Conservation (phyloP, 1,140 invertebrate genomes). For the Scylla paramamosain region DNA sequence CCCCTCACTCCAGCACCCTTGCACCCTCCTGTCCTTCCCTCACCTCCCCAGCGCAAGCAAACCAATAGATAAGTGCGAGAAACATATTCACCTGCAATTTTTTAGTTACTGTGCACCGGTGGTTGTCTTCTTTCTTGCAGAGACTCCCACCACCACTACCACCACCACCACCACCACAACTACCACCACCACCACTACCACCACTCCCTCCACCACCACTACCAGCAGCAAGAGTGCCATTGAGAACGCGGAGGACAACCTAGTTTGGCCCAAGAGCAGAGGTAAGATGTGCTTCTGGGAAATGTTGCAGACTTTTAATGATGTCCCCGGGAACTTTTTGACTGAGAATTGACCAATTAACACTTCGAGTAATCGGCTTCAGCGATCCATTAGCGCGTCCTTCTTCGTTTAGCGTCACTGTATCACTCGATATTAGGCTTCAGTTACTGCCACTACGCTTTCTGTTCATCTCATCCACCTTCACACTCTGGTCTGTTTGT, state of each 20-base stretch:
- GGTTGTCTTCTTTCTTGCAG: neutral
- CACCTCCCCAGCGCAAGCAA: neutral
- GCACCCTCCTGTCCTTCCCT: neutral
- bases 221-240: neutral
- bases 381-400: neutral
- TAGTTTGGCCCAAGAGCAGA: conserved; percentile 1
- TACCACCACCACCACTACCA: neutral
- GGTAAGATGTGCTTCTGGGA: neutral
- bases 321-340: no score
- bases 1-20: neutral
- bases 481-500: neutral
- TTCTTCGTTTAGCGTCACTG: no score
- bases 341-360: no score
- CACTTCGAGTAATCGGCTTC: neutral
- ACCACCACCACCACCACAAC: neutral
- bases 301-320: no score
- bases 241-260: neutral
- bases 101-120: neutral
- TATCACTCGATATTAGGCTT: no score
- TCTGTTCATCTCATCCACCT: neutral
- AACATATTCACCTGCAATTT: neutral
- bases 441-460: no score
- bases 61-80: neutral
- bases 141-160: neutral
- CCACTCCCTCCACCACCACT: neutral